Evolutionary conservation across 1,140 invertebrate genomes (phyloP).

Genomic region (Caerostris extrusa): DNA sequence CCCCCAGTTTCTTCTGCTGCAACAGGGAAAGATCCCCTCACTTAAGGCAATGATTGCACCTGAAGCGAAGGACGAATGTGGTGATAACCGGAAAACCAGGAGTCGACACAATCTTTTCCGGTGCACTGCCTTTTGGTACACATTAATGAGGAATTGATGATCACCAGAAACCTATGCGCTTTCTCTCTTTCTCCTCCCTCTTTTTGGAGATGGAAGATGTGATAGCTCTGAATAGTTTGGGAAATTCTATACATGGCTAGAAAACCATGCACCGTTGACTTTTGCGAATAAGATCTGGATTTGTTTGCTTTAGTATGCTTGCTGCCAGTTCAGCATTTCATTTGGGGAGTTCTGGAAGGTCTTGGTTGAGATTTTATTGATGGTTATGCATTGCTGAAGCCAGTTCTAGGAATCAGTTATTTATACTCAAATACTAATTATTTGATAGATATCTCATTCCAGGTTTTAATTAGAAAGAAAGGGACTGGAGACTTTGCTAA

Average conservation of each 20-base stretch:
- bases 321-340: not conserved
- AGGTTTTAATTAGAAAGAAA: too few species aligned
- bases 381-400: too few species aligned
- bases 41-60: not conserved
- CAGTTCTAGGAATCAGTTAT: too few species aligned
- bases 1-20: not conserved
- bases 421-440: too few species aligned
- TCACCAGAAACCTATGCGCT: conserved; percentile 16
- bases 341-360: too few species aligned
- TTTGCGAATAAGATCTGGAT: not conserved
- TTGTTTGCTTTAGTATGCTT: not conserved
- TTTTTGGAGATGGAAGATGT: not conserved
- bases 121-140: conserved; percentile 27
- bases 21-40: conserved; percentile 55
- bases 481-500: too few species aligned
- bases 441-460: too few species aligned
- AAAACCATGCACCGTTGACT: not conserved
- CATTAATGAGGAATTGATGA: conserved; percentile 76
- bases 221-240: not conserved
- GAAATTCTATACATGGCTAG: not conserved
- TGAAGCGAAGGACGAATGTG: conserved; percentile 17
- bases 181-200: not conserved
- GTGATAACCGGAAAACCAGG: conserved; percentile 71
- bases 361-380: too few species aligned
- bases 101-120: conserved; percentile 70